These are phyloP conservation scores for Thripadectes ignobilis DNA, from an alignment of 2,797 vertebrate genomes.

Conservation along the genomic window DNA sequence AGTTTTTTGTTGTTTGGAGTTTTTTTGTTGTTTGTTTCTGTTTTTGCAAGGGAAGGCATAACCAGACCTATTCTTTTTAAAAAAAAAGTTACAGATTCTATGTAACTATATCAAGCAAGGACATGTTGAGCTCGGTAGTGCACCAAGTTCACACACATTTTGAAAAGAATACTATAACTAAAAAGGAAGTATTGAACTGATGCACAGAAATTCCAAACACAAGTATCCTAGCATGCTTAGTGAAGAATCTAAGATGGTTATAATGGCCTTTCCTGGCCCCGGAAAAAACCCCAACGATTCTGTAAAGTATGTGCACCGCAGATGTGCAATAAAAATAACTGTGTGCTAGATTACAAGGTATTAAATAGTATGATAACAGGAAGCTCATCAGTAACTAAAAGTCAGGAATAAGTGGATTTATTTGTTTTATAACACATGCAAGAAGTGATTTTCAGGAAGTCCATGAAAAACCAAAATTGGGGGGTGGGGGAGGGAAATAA, in stretches of 20 bases:
- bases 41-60: neutral
- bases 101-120: neutral
- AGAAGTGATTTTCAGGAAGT: neutral
- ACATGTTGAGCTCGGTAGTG: neutral
- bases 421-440: neutral
- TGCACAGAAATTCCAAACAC: neutral
- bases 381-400: neutral
- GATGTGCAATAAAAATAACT: constrained; percentile 3
- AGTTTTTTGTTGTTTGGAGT: neutral
- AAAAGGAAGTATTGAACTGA: neutral
- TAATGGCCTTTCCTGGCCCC: neutral
- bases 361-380: neutral
- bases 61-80: neutral
- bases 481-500: too few relatives aligned
- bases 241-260: neutral
- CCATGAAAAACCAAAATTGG: neutral
- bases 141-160: neutral
- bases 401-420: neutral
- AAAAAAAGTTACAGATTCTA: neutral
- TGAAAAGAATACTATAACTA: neutral
- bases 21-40: too few relatives aligned
- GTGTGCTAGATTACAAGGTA: neutral
- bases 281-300: neutral
- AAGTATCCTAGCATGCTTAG: neutral
- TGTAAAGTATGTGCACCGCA: neutral